These are phyloP conservation scores for Sinocyclocheilus anshuiensis DNA, from an alignment of 2,113 vertebrate genomes.

Conservation along the genomic window DNA sequence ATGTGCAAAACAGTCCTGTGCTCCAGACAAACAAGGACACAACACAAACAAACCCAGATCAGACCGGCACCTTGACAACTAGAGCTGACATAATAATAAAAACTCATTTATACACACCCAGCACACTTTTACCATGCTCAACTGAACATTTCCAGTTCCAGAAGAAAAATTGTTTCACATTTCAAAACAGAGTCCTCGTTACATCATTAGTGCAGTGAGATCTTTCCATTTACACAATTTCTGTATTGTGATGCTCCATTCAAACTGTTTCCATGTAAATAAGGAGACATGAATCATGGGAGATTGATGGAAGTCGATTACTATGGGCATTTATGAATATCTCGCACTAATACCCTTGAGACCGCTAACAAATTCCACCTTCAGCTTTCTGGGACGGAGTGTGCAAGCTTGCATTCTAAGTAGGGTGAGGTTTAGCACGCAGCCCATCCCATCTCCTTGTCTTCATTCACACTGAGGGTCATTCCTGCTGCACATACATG, in stretches of 20 bases:
- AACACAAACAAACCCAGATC: too few species aligned
- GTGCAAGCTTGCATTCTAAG: conserved; percentile 68
- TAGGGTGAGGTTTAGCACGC: conserved; percentile 56
- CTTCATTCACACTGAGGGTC: background rate
- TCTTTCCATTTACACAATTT: background rate
- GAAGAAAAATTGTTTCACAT: background rate
- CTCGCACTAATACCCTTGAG: conserved; percentile 65
- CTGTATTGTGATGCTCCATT: background rate
- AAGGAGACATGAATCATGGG: background rate
- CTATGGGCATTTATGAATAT: conserved; percentile 64
- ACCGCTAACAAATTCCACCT: conserved; percentile 66
- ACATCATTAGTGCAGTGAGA: background rate
- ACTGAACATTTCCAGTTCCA: background rate
- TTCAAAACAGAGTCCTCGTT: background rate
- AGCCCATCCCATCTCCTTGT: background rate
- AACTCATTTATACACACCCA: background rate
- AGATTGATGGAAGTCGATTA: conserved; percentile 52
- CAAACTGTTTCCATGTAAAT: background rate
- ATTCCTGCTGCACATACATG: background rate
- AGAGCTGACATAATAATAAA: background rate
- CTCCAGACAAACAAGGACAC: too few species aligned
- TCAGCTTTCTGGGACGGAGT: conserved; percentile 59
- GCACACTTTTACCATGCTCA: background rate
- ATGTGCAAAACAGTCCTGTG: too few species aligned
- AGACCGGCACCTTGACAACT: too few species aligned